Evolutionary conservation across 2,888 invertebrate genomes (phyloP).

Genomic region (Aleiodes alternator): DNA sequence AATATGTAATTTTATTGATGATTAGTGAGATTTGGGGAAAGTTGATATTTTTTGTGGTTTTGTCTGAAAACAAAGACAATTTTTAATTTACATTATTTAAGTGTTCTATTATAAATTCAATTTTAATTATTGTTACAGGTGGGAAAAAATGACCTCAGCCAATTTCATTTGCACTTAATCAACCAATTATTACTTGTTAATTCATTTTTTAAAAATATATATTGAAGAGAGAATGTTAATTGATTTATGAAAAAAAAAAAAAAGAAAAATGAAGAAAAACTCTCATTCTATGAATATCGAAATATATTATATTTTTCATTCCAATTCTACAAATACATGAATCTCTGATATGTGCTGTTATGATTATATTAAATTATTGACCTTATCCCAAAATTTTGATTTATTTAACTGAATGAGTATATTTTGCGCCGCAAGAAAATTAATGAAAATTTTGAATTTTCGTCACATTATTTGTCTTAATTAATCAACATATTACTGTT

Average conservation of each 20-base stretch:
- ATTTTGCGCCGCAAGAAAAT: too few relatives aligned
- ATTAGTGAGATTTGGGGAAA: conserved; percentile 57
- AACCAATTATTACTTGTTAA: conserved; percentile 15
- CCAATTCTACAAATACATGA: conserved; percentile 31
- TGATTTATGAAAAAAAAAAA: conserved; percentile 4
- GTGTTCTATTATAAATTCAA: conserved; percentile 1
- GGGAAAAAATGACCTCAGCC: conserved; percentile 55
- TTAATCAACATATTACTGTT: too few relatives aligned
- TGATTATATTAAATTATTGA: conserved; percentile 7
- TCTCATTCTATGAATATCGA: conserved; percentile 26
- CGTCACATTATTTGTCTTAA: too few relatives aligned
- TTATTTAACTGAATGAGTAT: conserved; percentile 4
- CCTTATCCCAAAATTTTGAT: not conserved
- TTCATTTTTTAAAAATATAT: conserved; percentile 14
- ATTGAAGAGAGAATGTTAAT: conserved; percentile 11
- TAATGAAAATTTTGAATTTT: too few relatives aligned
- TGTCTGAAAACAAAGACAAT: conserved; percentile 46
- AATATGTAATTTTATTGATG: conserved; percentile 40
- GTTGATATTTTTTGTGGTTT: conserved; percentile 54
- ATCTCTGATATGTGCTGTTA: conserved; percentile 14
- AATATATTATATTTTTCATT: conserved; percentile 28
- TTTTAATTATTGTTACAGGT: conserved; percentile 47
- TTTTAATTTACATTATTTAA: not conserved
- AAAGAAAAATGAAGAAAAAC: conserved; percentile 16
- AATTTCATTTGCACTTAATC: not conserved